phyloP scores from a whole-genome alignment of 1,140 invertebrate species.

The Caenorhabditis elegans region DNA sequence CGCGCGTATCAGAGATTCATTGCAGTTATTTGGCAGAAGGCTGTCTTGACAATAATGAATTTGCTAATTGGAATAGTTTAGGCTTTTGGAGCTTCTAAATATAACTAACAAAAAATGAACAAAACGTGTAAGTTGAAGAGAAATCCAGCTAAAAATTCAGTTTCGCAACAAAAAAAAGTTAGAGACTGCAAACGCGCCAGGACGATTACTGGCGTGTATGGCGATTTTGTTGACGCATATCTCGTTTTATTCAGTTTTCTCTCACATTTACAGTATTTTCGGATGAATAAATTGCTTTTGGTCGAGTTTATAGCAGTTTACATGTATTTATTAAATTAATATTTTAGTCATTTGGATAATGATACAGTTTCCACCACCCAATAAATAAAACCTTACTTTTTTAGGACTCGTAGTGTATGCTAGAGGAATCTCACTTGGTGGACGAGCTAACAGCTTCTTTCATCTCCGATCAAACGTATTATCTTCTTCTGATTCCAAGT shows the following conservation, averaged over 20 bases:
- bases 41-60: no score
- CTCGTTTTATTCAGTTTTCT: background rate
- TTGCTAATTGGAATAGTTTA: no score
- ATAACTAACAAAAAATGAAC: no score
- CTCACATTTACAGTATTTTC: background rate
- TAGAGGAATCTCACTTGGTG: slow-evolving; percentile 28
- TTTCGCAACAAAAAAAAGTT: background rate
- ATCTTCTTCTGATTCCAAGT: slow-evolving; percentile 42
- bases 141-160: background rate
- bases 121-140: background rate
- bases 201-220: background rate
- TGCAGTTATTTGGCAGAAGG: background rate
- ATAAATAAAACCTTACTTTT: no score
- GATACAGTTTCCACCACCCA: no score
- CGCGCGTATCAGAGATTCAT: background rate
- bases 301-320: no score
- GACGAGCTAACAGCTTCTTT: slow-evolving; percentile 41
- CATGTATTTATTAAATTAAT: no score
- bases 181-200: background rate
- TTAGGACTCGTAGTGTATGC: no score
- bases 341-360: no score
- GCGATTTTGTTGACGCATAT: background rate
- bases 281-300: no score
- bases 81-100: no score
- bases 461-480: slow-evolving; percentile 38